Base-by-base conservation (phyloP, 2,888 invertebrate species). In the Polietes domitor region DNA sequence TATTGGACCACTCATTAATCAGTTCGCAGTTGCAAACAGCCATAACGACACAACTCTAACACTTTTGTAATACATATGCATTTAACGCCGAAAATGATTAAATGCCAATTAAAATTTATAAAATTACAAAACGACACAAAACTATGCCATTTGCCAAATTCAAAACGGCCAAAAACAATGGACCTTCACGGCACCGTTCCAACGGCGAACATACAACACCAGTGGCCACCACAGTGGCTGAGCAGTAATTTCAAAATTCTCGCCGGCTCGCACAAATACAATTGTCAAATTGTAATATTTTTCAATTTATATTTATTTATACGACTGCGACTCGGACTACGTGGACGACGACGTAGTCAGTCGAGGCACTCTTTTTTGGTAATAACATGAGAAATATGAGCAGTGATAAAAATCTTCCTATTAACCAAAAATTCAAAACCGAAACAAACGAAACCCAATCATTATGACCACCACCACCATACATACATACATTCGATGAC, bases 371-470 rank as follows among this genome's bases (percentile, higher is more conserved):
- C n/a, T 41, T 55, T 78, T 75, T 77, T 80, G 63, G 68, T 43
- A 73, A 83, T 72, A 79, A 77, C 84, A 82, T 80, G 76, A 83
- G 82, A 86, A 86, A 83, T 86, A 86, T 86, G 85, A 85, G 53
- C 83, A 65, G 76, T 82, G 85, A 86, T 86, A 84, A 86, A 77
- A 86, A 86, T 86, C 86, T 86, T 81, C 83, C 58, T 81, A 84
- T 81, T 78, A 79, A 75, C 68, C 68, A 68, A 68, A 83, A 84
- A 43, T 4, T 73, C 77, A 61, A 19, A 41, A 65, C 17, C 19
- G 21, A 19, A 41, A 24, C 43, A 21, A 43, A 65, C 21, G 19
- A 43, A 6, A 7, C 21, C 41, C 21, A 24, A 68, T 24, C 26
- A 58, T 26, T 15, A 9, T 53, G 26, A 58, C 26, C 6, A 26